Conservation (phyloP, 2,888 invertebrate genomes). For the Gastracanthus pulcherrimus region DNA sequence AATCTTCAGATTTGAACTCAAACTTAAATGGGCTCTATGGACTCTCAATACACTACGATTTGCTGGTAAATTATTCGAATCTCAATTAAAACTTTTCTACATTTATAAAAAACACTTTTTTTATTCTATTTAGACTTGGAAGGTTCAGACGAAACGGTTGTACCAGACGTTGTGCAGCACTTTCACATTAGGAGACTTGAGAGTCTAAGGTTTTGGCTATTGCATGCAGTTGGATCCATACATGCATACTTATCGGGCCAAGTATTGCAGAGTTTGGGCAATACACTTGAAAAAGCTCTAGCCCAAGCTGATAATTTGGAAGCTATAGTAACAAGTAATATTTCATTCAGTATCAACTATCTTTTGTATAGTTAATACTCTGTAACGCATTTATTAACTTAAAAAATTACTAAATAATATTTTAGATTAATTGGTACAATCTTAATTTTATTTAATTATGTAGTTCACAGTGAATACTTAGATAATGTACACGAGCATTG, state of each 20-base stretch:
- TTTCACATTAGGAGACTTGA: conserved; percentile 77
- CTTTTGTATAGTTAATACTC: no score
- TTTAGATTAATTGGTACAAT: no score
- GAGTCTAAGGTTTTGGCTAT: conserved; percentile 79
- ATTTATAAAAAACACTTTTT: background rate
- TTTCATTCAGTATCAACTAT: background rate
- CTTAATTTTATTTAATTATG: conserved; percentile 43
- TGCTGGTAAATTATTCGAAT: no score
- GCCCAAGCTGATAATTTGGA: conserved; percentile 71
- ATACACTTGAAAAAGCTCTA: conserved; percentile 70
- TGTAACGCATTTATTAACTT: no score
- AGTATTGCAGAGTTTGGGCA: conserved; percentile 76
- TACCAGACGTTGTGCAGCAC: conserved; percentile 65
- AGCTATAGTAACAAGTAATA: conserved; percentile 65
- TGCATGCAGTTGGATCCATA: conserved; percentile 79
- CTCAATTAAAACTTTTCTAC: no score
- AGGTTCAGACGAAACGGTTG: background rate
- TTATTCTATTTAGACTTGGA: conserved; percentile 45
- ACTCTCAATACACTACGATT: conserved; percentile 78
- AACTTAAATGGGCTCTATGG: conserved; percentile 80
- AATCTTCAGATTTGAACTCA: conserved; percentile 79
- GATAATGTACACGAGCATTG: conserved; percentile 74
- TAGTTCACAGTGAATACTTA: conserved; percentile 74
- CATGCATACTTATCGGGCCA: conserved; percentile 79
- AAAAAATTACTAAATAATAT: no score